These are phyloP conservation scores for Periparus ater DNA, from an alignment of 2,797 vertebrate species.

Conservation along the genomic window DNA sequence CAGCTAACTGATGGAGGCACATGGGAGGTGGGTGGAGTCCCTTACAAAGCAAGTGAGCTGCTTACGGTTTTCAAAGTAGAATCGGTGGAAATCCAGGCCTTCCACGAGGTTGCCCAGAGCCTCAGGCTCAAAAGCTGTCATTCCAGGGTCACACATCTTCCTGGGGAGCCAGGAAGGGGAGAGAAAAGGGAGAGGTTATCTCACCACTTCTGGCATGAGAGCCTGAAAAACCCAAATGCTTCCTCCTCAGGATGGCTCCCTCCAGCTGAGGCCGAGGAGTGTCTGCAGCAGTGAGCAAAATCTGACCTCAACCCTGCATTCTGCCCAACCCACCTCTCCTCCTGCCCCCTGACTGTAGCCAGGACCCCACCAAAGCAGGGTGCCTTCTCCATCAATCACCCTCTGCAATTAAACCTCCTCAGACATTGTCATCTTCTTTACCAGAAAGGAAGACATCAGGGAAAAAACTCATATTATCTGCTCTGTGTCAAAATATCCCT, in stretches of 20 bases:
- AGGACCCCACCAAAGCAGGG: background rate
- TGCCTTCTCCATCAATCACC: background rate
- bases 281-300: background rate
- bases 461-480: background rate
- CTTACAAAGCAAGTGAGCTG: conserved; percentile 26
- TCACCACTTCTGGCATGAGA: background rate
- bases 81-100: conserved; percentile 96
- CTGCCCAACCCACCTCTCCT: background rate
- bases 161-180: conserved; percentile 64
- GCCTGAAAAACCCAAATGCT: background rate
- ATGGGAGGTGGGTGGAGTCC: conserved; percentile 31
- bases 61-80: conserved; percentile 99
- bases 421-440: background rate
- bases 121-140: conserved; percentile 96
- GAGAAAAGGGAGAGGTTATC: conserved; percentile 16
- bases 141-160: conserved; percentile 98
- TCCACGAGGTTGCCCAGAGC: conserved; percentile 96
- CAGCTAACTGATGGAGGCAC: background rate
- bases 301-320: background rate
- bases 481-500: conserved; percentile 2
- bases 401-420: background rate
- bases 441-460: background rate
- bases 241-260: rapidly evolving
- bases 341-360: background rate
- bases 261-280: background rate